A percentile compares a stretch with the other conserved stretches of the same genome.
phyloP scores from a whole-genome alignment of 1,140 invertebrate species.

The Zaprionus tsacasi region DNA sequence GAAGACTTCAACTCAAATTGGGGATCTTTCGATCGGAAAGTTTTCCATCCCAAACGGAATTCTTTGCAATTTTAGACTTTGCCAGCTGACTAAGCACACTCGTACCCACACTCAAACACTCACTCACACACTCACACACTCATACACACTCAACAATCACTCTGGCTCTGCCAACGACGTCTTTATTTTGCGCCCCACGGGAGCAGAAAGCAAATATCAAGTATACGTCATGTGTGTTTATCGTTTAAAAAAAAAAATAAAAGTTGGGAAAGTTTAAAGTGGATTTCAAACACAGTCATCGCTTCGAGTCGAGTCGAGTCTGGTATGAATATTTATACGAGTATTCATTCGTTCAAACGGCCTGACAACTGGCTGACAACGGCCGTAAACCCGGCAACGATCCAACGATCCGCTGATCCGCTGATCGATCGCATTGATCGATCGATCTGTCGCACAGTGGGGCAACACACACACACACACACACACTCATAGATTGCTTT shows the following conservation, averaged over 20 bases:
- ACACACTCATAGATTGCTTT: not conserved
- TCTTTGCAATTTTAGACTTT: conserved; percentile 9
- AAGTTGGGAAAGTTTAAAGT: conserved; percentile 31
- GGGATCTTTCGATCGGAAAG: not conserved
- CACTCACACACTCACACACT: not conserved
- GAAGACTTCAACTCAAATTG: not conserved
- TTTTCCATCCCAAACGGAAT: not conserved
- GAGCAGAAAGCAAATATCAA: conserved; percentile 16
- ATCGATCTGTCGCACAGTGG: conserved; percentile 37
- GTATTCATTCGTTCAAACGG: conserved; percentile 14
- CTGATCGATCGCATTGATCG: conserved; percentile 27
- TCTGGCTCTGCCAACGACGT: not conserved
- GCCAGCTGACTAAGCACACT: conserved; percentile 13
- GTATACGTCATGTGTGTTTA: conserved; percentile 43
- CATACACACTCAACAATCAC: not conserved
- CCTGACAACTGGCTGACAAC: conserved; percentile 49
- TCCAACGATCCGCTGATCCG: not conserved
- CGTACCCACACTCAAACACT: not conserved
- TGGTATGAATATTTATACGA: conserved; percentile 49
- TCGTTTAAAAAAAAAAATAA: conserved; percentile 10
- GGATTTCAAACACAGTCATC: conserved; percentile 21
- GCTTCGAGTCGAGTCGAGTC: not conserved
- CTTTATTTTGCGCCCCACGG: no score
- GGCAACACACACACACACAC: not conserved
- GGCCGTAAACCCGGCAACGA: conserved; percentile 30